A percentile compares a stretch with the other conserved stretches of the same genome.
Conservation (phyloP, 2,888 invertebrate species). For the Bruchidius siliquastri region DNA sequence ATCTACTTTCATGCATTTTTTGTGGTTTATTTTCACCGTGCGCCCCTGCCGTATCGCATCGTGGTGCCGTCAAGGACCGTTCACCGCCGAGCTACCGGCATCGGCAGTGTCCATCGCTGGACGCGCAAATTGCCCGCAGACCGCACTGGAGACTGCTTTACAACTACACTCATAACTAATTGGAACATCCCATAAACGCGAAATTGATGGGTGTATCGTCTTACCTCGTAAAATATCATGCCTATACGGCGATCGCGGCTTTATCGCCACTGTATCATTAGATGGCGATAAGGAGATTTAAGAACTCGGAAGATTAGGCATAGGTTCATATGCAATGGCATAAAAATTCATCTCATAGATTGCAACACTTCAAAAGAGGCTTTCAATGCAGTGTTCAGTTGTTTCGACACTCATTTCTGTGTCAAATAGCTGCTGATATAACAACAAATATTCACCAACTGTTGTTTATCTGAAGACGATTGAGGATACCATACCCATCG, state of each 20-base stretch:
- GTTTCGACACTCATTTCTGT: too few relatives aligned
- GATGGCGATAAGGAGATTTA: not conserved
- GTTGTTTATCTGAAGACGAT: too few relatives aligned
- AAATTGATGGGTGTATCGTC: not conserved
- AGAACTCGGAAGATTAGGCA: not conserved
- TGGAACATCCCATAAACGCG: not conserved
- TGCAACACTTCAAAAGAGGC: too few relatives aligned
- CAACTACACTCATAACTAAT: not conserved
- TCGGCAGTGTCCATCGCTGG: not conserved
- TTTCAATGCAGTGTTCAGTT: too few relatives aligned
- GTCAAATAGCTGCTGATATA: too few relatives aligned
- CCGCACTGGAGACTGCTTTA: not conserved
- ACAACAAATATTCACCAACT: too few relatives aligned
- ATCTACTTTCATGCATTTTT: too few relatives aligned
- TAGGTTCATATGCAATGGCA: too few relatives aligned
- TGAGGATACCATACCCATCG: too few relatives aligned
- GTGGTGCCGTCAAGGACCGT: not conserved
- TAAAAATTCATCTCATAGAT: too few relatives aligned
- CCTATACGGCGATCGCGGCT: not conserved
- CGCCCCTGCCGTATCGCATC: not conserved
- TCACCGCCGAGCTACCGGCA: not conserved
- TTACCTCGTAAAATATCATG: not conserved
- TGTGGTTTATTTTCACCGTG: too few relatives aligned
- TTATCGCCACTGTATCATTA: not conserved
- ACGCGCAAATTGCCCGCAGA: not conserved